Conservation (phyloP, 1,140 invertebrate genomes). For the Drosophila teissieri region DNA sequence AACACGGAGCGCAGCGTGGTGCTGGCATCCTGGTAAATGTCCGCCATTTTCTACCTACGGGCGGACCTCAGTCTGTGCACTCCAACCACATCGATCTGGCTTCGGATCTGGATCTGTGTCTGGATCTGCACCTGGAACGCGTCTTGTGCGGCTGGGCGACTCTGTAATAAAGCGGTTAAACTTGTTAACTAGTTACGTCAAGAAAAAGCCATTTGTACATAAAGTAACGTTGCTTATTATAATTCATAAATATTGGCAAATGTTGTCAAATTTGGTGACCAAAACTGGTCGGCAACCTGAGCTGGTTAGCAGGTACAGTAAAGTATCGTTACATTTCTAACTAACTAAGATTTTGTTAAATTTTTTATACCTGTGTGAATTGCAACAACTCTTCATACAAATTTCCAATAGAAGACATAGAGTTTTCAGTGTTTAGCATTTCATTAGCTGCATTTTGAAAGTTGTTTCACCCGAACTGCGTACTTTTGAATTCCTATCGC, state of each 20-base stretch:
- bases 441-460: slow-evolving; percentile 55
- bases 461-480: slow-evolving; percentile 37
- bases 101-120: slow-evolving; percentile 12
- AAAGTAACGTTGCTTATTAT: slow-evolving; percentile 9
- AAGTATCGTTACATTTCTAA: no score
- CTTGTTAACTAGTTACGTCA: slow-evolving; percentile 23
- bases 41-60: slow-evolving; percentile 68
- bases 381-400: no score
- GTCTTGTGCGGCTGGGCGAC: slow-evolving; percentile 10
- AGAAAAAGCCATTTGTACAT: slow-evolving; percentile 8
- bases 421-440: not conserved
- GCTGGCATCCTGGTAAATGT: slow-evolving; percentile 74
- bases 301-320: slow-evolving; percentile 11
- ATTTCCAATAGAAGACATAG: not conserved
- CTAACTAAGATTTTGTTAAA: no score
- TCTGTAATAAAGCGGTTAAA: slow-evolving; percentile 26
- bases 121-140: slow-evolving; percentile 1
- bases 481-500: not conserved
- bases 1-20: slow-evolving; percentile 78
- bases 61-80: slow-evolving; percentile 34
- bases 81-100: slow-evolving; percentile 37
- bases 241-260: slow-evolving; percentile 62
- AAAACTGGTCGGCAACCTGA: slow-evolving; percentile 5
- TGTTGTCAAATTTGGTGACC: slow-evolving; percentile 67
- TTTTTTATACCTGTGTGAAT: no score